Evolutionary conservation across 2,888 invertebrate species (phyloP).

Genomic region (Tolmerus cingulatus): DNA sequence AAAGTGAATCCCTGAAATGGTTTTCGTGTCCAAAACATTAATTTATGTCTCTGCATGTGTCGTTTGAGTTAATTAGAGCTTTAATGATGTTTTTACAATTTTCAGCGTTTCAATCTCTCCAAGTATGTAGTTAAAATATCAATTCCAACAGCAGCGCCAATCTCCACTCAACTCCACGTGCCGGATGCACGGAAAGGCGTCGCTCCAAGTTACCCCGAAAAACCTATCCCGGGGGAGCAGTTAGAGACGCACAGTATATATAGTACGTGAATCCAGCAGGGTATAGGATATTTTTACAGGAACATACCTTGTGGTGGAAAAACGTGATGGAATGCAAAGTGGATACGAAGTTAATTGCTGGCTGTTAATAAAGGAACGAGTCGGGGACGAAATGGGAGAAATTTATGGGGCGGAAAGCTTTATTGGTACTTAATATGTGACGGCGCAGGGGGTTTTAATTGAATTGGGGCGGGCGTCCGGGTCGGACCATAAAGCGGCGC

Average conservation of each 20-base stretch:
- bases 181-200: background rate
- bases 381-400: constrained; percentile 27
- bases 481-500: constrained; percentile 13
- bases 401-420: constrained; percentile 34
- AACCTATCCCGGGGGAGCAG: background rate
- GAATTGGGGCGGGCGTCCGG: constrained; percentile 23
- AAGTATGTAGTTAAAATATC: constrained; percentile 5
- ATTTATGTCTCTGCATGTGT: constrained; percentile 22
- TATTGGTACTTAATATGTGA: constrained; percentile 35
- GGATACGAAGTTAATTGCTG: constrained; percentile 31
- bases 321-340: constrained; percentile 34
- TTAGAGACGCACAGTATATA: background rate
- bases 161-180: background rate
- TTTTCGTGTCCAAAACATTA: constrained; percentile 26
- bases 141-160: background rate
- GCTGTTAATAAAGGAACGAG: constrained; percentile 31
- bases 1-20: background rate
- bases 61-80: constrained; percentile 23
- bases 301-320: constrained; percentile 23
- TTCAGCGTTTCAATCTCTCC: constrained; percentile 1
- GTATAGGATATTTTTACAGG: background rate
- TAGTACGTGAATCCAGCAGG: background rate
- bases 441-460: constrained; percentile 25
- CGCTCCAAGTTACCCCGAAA: background rate
- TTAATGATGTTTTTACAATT: constrained; percentile 21